Base-by-base conservation (phyloP, 2,888 invertebrate genomes). In the Aromia moschata region DNA sequence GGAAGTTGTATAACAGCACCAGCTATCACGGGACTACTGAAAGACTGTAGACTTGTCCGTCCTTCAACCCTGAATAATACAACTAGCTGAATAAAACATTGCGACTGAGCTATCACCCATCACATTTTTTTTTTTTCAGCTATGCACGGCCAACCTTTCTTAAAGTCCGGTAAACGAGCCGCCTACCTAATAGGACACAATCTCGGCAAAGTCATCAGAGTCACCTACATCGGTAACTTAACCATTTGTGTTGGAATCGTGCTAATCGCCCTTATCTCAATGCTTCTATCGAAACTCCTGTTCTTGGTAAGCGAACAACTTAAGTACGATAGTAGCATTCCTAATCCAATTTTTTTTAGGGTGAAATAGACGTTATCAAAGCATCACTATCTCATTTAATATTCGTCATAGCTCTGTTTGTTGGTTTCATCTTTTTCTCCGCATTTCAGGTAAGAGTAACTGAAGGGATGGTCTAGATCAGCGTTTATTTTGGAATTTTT, bases 101-200 rank as follows among this genome's bases (percentile, higher is more conserved):
- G n/a, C n/a, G n/a, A n/a, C n/a, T n/a, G n/a, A n/a, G n/a, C n/a
- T n/a, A n/a, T n/a, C n/a, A n/a, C n/a, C n/a, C n/a, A n/a, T n/a
- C n/a, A n/a, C n/a, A 25, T 17, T 18, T 20, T 57, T 56, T 10
- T 41, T 46, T 20, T 68, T 71, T 53, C 45, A 70, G 73, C 70
- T 2, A 64, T 73, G 55, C 73, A 73, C 30, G 70, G 70, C 5
- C 65, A 68, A 53, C 55, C 69, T 0, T 72, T 71, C 41, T 56
- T 69, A 12, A 62, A 60, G 49, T 71, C 70, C 7, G 71, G 70
- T 30, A 67, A 64, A 45, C 60, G 72, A 16, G 73, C 72, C 1
- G 65, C 69, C 18, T 60, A 55, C n/a, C 54, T 72, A 12, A 49
- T 72, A 1, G 16, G 68, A 1, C 49, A 65, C 12, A 70, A 72